A percentile compares a stretch with the other conserved stretches of the same genome.
phyloP scores from a whole-genome alignment of 2,888 invertebrate species.

The Chelonus formosanus region DNA sequence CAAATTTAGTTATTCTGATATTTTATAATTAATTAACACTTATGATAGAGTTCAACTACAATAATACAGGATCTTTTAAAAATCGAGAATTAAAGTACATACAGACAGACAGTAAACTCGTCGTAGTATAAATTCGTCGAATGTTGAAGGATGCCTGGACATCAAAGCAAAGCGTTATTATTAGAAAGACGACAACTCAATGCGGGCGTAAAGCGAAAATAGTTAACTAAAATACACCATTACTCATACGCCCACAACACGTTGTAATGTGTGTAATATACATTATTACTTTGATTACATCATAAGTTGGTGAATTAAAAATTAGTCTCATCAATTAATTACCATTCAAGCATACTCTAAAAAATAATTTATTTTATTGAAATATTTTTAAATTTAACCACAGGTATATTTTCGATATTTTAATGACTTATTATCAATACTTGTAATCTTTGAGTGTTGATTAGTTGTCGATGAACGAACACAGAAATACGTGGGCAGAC shows the following conservation, averaged over 20 bases:
- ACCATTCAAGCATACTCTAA: too few species aligned
- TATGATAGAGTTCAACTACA: too few species aligned
- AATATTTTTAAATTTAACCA: background rate
- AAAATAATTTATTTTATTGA: background rate
- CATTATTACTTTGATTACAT: too few species aligned
- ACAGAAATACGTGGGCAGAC: constrained; percentile 25
- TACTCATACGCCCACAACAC: constrained; percentile 3
- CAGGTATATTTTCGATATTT: constrained; percentile 18
- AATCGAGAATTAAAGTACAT: background rate
- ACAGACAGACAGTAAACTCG: constrained; percentile 2
- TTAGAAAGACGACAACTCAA: constrained; percentile 19
- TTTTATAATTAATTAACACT: too few species aligned
- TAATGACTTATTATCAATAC: constrained; percentile 20
- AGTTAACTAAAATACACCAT: constrained; percentile 8
- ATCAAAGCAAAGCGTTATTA: constrained; percentile 51
- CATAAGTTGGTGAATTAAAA: too few species aligned
- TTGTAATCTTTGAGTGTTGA: constrained; percentile 26
- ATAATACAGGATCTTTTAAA: constrained; percentile 4
- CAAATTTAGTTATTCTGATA: too few species aligned
- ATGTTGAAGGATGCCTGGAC: constrained; percentile 55
- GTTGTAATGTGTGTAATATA: background rate
- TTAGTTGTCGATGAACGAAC: constrained; percentile 24
- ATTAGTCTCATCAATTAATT: too few species aligned
- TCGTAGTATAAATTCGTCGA: constrained; percentile 46
- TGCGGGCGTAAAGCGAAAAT: constrained; percentile 21